These are phyloP conservation scores for Pardosa pseudoannulata DNA, from an alignment of 2,888 invertebrate species.

Conservation along the genomic window DNA sequence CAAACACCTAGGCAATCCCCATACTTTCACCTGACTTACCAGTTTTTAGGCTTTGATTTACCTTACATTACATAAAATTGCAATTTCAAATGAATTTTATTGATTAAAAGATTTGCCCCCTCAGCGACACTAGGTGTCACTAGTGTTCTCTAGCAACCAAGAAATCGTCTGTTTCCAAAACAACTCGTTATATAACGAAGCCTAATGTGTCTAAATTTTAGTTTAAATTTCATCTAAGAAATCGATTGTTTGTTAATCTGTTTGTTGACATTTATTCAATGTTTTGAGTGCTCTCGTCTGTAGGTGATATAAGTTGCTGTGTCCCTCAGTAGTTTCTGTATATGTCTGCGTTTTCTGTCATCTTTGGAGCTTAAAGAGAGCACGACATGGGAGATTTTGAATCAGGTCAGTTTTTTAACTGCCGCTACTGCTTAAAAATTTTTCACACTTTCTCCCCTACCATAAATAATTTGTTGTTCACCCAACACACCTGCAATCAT, in stretches of 20 bases:
- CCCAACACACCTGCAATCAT: too few relatives aligned
- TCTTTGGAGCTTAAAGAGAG: background rate
- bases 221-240: slow-evolving; percentile 5
- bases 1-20: background rate
- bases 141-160: slow-evolving; percentile 68
- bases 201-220: slow-evolving; percentile 47
- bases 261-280: background rate
- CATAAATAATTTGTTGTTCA: too few relatives aligned
- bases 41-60: background rate
- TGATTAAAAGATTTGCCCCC: slow-evolving; percentile 56
- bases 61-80: background rate
- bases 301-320: background rate
- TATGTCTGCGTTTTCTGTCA: background rate
- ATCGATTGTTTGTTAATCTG: background rate
- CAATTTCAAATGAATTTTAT: slow-evolving; percentile 31
- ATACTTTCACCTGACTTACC: background rate
- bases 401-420: slow-evolving; percentile 66
- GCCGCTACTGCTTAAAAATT: background rate
- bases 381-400: slow-evolving; percentile 70
- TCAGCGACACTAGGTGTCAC: slow-evolving; percentile 66
- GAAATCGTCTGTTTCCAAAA: slow-evolving; percentile 63
- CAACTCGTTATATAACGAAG: slow-evolving; percentile 60
- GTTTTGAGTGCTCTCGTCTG: background rate
- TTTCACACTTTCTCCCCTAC: too few relatives aligned
- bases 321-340: background rate